phyloP scores from a whole-genome alignment of 37 sponge, comb jelly and placozoan genomes.

The Hexactinellida sp. region DNA sequence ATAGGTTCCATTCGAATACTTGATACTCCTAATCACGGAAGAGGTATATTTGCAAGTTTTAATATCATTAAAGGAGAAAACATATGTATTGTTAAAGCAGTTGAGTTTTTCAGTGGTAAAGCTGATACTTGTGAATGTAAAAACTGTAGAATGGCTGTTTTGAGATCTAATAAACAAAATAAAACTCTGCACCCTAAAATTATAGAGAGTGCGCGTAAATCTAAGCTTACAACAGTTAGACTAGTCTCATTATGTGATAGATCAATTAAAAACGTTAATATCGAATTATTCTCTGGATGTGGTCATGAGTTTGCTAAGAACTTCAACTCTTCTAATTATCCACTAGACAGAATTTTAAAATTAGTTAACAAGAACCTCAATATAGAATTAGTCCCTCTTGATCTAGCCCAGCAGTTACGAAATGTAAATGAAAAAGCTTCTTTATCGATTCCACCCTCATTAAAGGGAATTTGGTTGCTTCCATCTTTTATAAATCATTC shows the following conservation, averaged over 20 bases:
- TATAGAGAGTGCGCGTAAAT: background rate
- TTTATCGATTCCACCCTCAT: too few relatives aligned
- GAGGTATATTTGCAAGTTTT: background rate
- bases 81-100: background rate
- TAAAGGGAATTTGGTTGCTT: background rate
- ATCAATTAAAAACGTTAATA: background rate
- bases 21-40: background rate
- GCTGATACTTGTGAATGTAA: background rate
- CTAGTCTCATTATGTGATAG: background rate
- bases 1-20: background rate
- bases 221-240: background rate
- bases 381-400: too few relatives aligned
- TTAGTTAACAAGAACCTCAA: too few relatives aligned
- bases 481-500: background rate
- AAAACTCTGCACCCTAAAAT: background rate
- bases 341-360: background rate
- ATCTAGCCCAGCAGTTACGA: too few relatives aligned
- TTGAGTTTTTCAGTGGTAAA: background rate
- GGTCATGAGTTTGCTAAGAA: background rate
- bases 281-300: background rate
- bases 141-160: background rate
- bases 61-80: background rate
- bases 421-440: too few relatives aligned
- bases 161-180: background rate
- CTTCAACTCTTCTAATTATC: background rate